Percentiles rank a stretch among this genome's conserved stretches.
Conservation (phyloP, 2,797 vertebrate species). For the Onychomys torridus region DNA sequence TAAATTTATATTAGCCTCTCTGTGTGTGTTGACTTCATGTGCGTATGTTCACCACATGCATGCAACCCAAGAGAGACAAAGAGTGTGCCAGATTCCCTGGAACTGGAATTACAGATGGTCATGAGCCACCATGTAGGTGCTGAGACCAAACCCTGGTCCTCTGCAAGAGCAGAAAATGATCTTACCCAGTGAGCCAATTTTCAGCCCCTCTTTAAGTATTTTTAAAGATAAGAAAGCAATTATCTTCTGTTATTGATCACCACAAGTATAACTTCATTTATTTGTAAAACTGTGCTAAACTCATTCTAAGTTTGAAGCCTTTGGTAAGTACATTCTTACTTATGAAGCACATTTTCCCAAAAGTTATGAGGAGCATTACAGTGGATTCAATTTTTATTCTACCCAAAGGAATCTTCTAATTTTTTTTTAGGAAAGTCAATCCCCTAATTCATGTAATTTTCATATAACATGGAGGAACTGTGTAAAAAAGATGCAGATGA, state of each 20-base stretch:
- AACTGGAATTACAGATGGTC: background rate
- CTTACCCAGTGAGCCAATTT: background rate
- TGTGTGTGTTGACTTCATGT: background rate
- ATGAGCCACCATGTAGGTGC: background rate
- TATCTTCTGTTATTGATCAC: background rate
- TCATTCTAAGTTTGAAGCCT: background rate
- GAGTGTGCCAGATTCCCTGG: background rate
- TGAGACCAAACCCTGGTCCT: background rate
- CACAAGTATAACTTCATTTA: background rate
- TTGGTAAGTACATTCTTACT: background rate
- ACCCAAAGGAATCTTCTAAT: background rate
- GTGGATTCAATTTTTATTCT: background rate
- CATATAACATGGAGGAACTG: background rate
- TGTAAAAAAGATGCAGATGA: background rate
- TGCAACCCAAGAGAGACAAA: background rate
- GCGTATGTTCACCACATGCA: background rate
- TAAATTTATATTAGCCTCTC: background rate
- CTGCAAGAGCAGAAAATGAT: too few relatives aligned
- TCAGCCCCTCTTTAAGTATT: background rate
- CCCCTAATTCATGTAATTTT: background rate
- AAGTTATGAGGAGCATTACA: conserved; percentile 30
- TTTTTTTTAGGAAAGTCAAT: background rate
- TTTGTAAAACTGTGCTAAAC: background rate
- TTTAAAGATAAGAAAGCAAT: conserved; percentile 53
- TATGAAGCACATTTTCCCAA: conserved; percentile 18